Conservation (phyloP, 1,140 invertebrate species). For the Euura saliciscinereae region DNA sequence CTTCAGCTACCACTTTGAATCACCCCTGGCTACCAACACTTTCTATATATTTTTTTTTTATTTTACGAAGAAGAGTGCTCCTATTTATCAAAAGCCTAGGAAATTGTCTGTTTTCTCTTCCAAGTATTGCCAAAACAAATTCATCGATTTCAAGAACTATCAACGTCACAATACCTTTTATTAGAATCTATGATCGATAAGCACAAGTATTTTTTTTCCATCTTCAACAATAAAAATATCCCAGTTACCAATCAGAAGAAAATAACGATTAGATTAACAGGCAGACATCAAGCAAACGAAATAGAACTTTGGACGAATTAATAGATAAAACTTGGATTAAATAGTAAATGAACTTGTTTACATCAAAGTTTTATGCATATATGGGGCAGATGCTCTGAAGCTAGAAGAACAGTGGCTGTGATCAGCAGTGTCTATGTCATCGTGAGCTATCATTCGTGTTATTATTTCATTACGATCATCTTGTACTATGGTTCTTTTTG, state of each 20-base stretch:
- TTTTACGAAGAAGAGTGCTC: not conserved
- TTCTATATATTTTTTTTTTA: not conserved
- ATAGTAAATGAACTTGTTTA: constrained; percentile 1
- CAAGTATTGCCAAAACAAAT: too few relatives aligned
- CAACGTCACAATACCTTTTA: too few relatives aligned
- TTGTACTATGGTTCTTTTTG: not conserved
- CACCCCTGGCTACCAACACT: not conserved
- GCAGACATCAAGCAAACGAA: constrained; percentile 43
- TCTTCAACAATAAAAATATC: not conserved
- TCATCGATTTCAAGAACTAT: too few relatives aligned
- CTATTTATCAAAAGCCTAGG: not conserved
- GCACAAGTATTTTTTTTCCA: too few relatives aligned
- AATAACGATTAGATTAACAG: constrained; percentile 20
- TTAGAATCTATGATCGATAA: too few relatives aligned
- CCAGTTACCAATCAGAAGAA: not conserved
- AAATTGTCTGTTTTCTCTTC: not conserved
- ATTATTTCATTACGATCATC: not conserved
- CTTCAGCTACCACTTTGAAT: not conserved
- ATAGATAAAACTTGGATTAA: constrained; percentile 20
- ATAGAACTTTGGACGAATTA: constrained; percentile 37
- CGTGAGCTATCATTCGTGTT: not conserved
- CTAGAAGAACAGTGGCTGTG: not conserved
- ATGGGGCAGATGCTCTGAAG: not conserved
- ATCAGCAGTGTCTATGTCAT: not conserved
- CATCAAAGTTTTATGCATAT: too few relatives aligned